These are phyloP conservation scores for Sebastes reedi DNA, from an alignment of 2,797 vertebrate genomes.

Conservation along the genomic window DNA sequence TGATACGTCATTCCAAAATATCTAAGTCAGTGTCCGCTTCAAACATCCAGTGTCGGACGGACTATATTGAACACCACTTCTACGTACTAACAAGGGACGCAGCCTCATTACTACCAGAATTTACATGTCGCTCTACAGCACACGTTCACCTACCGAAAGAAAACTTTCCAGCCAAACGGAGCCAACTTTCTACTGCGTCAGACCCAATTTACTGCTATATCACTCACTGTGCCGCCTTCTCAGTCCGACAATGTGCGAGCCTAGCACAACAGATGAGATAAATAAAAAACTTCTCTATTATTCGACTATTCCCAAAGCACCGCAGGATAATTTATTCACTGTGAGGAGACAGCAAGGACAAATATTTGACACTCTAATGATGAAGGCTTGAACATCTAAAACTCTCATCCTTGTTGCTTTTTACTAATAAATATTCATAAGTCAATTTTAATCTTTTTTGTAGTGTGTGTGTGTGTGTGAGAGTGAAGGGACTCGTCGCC, in stretches of 20 bases:
- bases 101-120: neutral
- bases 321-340: slow-evolving; percentile 44
- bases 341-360: slow-evolving; percentile 54
- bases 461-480: neutral
- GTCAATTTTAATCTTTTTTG: slow-evolving; percentile 46
- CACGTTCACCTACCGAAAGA: neutral
- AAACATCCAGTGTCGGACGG: neutral
- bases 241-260: slow-evolving; percentile 31
- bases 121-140: neutral
- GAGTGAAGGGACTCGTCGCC: slow-evolving; percentile 10
- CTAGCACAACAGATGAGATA: slow-evolving; percentile 50
- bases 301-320: slow-evolving; percentile 37
- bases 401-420: slow-evolving; percentile 32
- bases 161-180: slow-evolving; percentile 15
- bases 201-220: slow-evolving; percentile 28
- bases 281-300: slow-evolving; percentile 35
- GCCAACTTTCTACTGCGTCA: neutral
- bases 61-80: neutral
- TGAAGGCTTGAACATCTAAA: slow-evolving; percentile 36
- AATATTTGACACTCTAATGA: slow-evolving; percentile 59
- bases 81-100: neutral
- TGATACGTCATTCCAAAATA: neutral
- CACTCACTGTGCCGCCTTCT: slow-evolving; percentile 28
- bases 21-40: neutral
- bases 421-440: slow-evolving; percentile 57